phyloP scores from a whole-genome alignment of 2,113 vertebrate species.

The Hyaena hyaena region DNA sequence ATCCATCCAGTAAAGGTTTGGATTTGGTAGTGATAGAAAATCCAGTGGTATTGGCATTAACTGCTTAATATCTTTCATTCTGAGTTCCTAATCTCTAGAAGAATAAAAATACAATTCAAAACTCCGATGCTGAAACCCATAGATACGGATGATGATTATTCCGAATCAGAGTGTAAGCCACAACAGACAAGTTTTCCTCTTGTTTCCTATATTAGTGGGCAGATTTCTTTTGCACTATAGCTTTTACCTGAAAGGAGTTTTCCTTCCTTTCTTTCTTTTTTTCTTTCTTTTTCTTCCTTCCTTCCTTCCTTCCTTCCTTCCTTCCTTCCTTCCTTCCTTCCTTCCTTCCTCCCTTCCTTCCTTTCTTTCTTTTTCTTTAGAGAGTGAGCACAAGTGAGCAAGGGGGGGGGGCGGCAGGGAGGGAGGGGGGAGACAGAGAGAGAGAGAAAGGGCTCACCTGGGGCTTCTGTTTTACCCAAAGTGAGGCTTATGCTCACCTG shows the following conservation, averaged over 20 bases:
- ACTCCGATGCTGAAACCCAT: not conserved
- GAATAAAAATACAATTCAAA: not conserved
- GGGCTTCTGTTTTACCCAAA: too few relatives aligned
- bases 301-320: fast-evolving
- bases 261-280: too few relatives aligned
- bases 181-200: not conserved
- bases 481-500: too few relatives aligned
- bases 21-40: not conserved
- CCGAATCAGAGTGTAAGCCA: not conserved
- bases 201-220: not conserved
- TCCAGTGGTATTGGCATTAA: not conserved
- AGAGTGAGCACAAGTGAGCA: too few relatives aligned
- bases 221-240: not conserved
- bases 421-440: too few relatives aligned
- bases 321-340: too few relatives aligned
- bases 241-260: not conserved
- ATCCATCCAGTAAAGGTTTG: not conserved
- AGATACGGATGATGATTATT: not conserved
- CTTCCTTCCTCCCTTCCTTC: too few relatives aligned
- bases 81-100: not conserved
- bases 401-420: too few relatives aligned
- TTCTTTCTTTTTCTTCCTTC: too few relatives aligned
- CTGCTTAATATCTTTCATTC: not conserved
- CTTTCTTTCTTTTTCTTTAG: too few relatives aligned
- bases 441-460: too few relatives aligned